Evolutionary conservation across 2,113 vertebrate species (phyloP).

Genomic region (Megaleporinus macrocephalus): DNA sequence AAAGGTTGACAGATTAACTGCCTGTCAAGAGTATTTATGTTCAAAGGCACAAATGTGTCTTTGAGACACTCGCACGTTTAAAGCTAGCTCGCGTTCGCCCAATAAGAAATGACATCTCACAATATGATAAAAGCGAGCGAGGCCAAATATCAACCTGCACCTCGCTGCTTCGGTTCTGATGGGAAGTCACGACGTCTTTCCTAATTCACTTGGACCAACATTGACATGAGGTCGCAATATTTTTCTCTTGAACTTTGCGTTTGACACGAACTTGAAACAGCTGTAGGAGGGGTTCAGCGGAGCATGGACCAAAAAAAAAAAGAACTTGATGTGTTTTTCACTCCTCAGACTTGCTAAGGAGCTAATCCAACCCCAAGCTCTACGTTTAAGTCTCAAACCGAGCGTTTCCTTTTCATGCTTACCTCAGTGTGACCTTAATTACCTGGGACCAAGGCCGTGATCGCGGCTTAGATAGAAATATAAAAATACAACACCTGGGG

Average conservation of each 20-base stretch:
- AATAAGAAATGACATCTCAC: conserved; percentile 2
- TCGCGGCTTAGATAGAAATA: conserved; percentile 68
- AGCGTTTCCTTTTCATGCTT: conserved; percentile 10
- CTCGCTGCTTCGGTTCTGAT: not conserved
- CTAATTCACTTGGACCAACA: conserved; percentile 5
- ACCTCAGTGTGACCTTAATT: conserved; percentile 15
- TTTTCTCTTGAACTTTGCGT: conserved; percentile 1
- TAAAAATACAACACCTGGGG: conserved; percentile 51
- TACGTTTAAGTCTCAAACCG: conserved; percentile 2
- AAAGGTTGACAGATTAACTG: conserved; percentile 66
- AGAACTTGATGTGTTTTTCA: not conserved
- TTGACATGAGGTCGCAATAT: not conserved
- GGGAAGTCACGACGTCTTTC: not conserved
- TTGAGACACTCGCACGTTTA: conserved; percentile 56
- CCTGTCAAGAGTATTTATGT: conserved; percentile 53
- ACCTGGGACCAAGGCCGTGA: not conserved
- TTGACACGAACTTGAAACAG: not conserved
- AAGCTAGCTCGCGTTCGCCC: not conserved
- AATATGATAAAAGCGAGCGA: conserved; percentile 2
- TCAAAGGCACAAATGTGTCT: conserved; percentile 50
- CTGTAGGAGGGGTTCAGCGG: not conserved
- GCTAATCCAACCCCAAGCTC: conserved; percentile 11
- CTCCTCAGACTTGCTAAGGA: not conserved
- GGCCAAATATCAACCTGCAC: conserved; percentile 1
- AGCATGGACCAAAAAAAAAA: not conserved